Evolutionary conservation across 2,888 invertebrate species (phyloP).

Genomic region (Rhodophaea formosa): DNA sequence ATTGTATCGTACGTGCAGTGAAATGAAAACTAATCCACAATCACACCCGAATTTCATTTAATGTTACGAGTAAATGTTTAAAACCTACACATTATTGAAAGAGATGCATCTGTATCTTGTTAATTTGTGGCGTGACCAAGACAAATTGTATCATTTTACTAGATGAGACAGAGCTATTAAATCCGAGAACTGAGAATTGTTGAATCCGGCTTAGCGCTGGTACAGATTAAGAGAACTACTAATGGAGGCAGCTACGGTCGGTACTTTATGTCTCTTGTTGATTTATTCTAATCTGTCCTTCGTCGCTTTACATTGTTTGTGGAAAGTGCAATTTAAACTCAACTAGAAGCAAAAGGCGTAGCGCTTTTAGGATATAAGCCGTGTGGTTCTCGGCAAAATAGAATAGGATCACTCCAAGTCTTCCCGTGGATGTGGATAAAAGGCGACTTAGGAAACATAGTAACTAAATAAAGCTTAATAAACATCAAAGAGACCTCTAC

Average conservation of each 20-base stretch:
- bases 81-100: background rate
- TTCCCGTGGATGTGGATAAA: too few species aligned
- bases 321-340: background rate
- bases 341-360: too few species aligned
- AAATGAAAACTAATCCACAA: too few species aligned
- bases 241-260: background rate
- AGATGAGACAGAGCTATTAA: conserved; percentile 9
- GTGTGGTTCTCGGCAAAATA: too few species aligned
- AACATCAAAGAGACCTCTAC: too few species aligned
- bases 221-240: conserved; percentile 5
- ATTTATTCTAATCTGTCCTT: background rate
- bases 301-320: background rate
- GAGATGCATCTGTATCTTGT: background rate
- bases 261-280: background rate
- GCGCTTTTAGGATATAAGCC: too few species aligned
- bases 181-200: conserved; percentile 8
- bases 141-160: conserved; percentile 11
- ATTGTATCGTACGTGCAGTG: too few species aligned
- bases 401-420: too few species aligned
- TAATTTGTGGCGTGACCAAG: background rate
- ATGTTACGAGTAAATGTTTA: background rate
- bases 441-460: too few species aligned
- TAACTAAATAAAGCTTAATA: too few species aligned
- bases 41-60: background rate
- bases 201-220: conserved; percentile 3